These are phyloP conservation scores for Sweltsa coloradensis DNA, from an alignment of 1,140 invertebrate species.

Conservation along the genomic window DNA sequence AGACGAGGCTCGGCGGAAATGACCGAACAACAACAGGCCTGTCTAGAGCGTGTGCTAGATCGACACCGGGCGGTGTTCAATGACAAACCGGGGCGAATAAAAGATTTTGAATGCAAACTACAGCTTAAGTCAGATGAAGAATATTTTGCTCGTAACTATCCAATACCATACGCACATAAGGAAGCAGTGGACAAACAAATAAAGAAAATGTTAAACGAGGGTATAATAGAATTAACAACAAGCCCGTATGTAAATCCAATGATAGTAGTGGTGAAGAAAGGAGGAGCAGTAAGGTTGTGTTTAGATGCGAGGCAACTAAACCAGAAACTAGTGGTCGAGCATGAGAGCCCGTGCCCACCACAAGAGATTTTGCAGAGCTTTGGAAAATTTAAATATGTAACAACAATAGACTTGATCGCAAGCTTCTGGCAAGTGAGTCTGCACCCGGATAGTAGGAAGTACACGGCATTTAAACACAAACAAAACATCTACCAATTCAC, in stretches of 20 bases:
- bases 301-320: constrained; percentile 26
- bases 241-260: constrained; percentile 26
- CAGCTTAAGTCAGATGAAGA: too few relatives aligned
- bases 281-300: constrained; percentile 22
- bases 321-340: constrained; percentile 20
- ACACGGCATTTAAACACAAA: constrained; percentile 25
- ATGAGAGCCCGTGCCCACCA: too few relatives aligned
- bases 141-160: too few relatives aligned
- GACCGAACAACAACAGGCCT: too few relatives aligned
- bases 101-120: too few relatives aligned
- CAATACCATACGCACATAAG: constrained; percentile 14
- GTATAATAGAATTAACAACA: constrained; percentile 17
- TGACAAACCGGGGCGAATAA: too few relatives aligned
- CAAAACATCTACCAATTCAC: constrained; percentile 22
- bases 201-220: constrained; percentile 15
- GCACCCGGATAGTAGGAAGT: constrained; percentile 19
- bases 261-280: constrained; percentile 20
- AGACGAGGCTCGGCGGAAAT: too few relatives aligned
- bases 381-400: too few relatives aligned
- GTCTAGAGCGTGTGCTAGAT: too few relatives aligned
- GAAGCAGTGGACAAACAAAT: constrained; percentile 15
- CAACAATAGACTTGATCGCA: too few relatives aligned
- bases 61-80: too few relatives aligned
- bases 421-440: constrained; percentile 27
- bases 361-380: too few relatives aligned